A percentile compares a stretch with the other conserved stretches of the same genome.
These are phyloP conservation scores for Bombus polaris DNA, from an alignment of 1,140 invertebrate species.

Conservation along the genomic window DNA sequence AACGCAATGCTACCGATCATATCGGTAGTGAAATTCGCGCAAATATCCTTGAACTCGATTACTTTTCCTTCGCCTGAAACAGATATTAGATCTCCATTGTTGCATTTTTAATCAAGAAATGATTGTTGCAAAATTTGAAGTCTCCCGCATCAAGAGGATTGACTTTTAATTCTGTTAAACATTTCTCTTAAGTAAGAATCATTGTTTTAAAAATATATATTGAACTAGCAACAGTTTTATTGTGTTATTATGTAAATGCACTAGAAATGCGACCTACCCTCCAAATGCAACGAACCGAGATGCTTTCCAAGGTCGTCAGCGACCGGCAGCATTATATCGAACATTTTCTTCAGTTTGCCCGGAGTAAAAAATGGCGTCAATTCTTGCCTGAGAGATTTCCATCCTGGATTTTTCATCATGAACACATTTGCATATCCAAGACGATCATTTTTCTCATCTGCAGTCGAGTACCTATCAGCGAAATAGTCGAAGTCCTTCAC, in stretches of 20 bases:
- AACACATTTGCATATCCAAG: conserved; percentile 73
- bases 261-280: conserved; percentile 41
- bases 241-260: neutral
- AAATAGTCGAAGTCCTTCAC: conserved; percentile 83
- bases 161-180: no score
- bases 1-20: no score
- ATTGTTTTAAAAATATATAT: no score
- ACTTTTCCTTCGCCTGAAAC: conserved; percentile 44
- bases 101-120: no score
- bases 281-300: conserved; percentile 62
- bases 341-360: conserved; percentile 79
- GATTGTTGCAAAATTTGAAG: neutral
- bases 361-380: conserved; percentile 79
- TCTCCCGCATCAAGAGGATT: accelerated
- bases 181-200: accelerated
- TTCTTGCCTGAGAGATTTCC: conserved; percentile 78
- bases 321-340: conserved; percentile 78
- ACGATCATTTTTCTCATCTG: conserved; percentile 59
- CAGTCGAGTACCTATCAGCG: conserved; percentile 61
- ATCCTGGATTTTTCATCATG: conserved; percentile 72
- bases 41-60: conserved; percentile 79
- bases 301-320: conserved; percentile 72
- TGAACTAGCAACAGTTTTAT: no score
- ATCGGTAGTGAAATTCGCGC: conserved; percentile 75
- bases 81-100: neutral